Base-by-base conservation (phyloP, 2,797 vertebrate genomes). In the Triplophysa bombifrons region DNA sequence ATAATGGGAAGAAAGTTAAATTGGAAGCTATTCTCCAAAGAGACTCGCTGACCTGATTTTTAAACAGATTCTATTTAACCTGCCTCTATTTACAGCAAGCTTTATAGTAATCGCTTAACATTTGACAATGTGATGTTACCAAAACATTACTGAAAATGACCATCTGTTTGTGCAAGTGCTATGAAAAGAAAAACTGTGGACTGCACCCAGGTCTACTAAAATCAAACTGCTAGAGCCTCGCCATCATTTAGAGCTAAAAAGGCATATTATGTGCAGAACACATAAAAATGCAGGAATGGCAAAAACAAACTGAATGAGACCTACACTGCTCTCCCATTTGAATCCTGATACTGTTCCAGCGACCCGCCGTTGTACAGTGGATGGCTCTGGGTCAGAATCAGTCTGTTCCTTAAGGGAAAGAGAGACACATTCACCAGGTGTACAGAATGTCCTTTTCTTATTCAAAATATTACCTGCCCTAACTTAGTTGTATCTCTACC, bases 361-460 rank as follows among this genome's bases (percentile, higher is more conserved):
- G 92, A 96, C 96, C 91, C 97, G 93, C 84, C 96, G 96, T 92
- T 97, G 97, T 90, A 96, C 91, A 84, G 96, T 95, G 88, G 96
- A 98, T 19, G 97, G 96, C 90, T 99, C 97, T 17, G 96, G 97
- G 91, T 97, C 97, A 81, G 97, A 98, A 91, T 97, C 94, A 88
- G 96, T 96, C 90, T 96, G 93, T 87, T 97, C 97, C 98, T 99
- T 90, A 86, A 85, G 91, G 90, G 88, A 91, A 86, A 93, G 88
- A 90, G 80, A 90, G 79, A 91, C 76, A 92, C 30, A 80, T 92
- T 92, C 85, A 91, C 91, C 89, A 88, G 88, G 77, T 80, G 83
- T 81, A 86, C 81, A 79, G 22, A 55, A 69, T 72, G 78, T 66
- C 50, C 61, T 63, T 34, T 69, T 70, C 48, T 70, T 44, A 46